phyloP scores from a whole-genome alignment of 2,113 vertebrate genomes.

The Pimephales promelas region DNA sequence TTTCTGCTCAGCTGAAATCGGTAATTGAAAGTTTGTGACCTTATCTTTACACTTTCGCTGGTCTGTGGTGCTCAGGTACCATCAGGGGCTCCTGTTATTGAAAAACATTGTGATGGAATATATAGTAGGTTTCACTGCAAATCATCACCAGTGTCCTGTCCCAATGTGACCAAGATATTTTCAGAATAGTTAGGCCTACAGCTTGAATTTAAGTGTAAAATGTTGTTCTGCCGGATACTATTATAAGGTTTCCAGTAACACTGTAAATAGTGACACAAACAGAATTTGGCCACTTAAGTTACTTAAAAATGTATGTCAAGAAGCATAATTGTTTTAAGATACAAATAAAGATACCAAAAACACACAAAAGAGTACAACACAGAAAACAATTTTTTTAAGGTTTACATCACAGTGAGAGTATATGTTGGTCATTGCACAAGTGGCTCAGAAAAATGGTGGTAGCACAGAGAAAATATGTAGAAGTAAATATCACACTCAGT shows the following conservation, averaged over 20 bases:
- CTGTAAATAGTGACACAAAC: not conserved
- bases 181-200: not conserved
- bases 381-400: not conserved
- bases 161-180: not conserved
- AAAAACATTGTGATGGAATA: slow-evolving; percentile 6
- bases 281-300: not conserved
- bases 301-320: not conserved
- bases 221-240: not conserved
- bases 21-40: slow-evolving; percentile 60
- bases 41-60: slow-evolving; percentile 48
- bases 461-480: not conserved
- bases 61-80: slow-evolving; percentile 1
- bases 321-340: not conserved
- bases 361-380: not conserved
- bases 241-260: not conserved
- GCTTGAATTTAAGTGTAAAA: not conserved
- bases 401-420: not conserved
- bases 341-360: not conserved
- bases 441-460: not conserved
- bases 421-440: not conserved
- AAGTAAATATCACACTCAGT: too few relatives aligned
- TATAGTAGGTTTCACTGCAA: not conserved
- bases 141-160: not conserved
- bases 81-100: not conserved
- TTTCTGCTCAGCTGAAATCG: slow-evolving; percentile 68